Percentiles rank a stretch among this genome's conserved stretches.
Evolutionary conservation across 1,140 invertebrate species (phyloP).

Genomic region (Zaprionus capensis): DNA sequence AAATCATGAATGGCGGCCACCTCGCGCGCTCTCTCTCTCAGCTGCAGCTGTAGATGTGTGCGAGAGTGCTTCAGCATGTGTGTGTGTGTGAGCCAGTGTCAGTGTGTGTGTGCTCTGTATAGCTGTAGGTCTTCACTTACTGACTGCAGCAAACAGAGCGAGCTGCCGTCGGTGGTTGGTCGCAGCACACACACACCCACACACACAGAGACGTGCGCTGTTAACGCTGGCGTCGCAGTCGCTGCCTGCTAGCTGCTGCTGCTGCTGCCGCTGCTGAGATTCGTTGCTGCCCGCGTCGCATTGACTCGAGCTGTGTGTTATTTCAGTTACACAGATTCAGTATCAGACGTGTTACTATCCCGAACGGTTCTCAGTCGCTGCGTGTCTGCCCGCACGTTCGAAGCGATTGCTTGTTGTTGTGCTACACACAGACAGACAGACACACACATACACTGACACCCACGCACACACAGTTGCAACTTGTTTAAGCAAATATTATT

Average conservation of each 20-base stretch:
- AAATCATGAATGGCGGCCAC: conserved; percentile 76
- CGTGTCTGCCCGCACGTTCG: conserved; percentile 21
- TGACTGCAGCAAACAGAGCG: conserved; percentile 63
- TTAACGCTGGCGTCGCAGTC: conserved; percentile 30
- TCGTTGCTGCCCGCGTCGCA: conserved; percentile 40
- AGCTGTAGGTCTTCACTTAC: conserved; percentile 73
- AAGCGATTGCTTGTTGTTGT: conserved; percentile 37
- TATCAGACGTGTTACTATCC: conserved; percentile 84
- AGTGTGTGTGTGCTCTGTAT: conserved; percentile 33
- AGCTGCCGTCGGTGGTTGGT: conserved; percentile 71
- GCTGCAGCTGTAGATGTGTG: conserved; percentile 5
- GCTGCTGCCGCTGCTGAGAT: conserved; percentile 8
- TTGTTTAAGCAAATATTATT: conserved; percentile 79
- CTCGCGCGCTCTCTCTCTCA: conserved; percentile 17
- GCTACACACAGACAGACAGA: conserved; percentile 7
- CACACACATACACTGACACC: not conserved
- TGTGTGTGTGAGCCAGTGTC: no score
- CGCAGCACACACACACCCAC: conserved; percentile 42
- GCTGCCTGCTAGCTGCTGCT: conserved; percentile 28
- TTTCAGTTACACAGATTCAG: conserved; percentile 84
- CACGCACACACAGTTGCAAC: conserved; percentile 37
- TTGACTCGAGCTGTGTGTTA: conserved; percentile 80
- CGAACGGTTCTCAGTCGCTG: conserved; percentile 74
- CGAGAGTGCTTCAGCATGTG: not conserved
- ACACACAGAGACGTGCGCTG: conserved; percentile 21